Evolutionary conservation across 1,140 invertebrate genomes (phyloP), one percentile per base, ranked within the genome.

Genomic region (Leptonema lineaticorne): DNA sequence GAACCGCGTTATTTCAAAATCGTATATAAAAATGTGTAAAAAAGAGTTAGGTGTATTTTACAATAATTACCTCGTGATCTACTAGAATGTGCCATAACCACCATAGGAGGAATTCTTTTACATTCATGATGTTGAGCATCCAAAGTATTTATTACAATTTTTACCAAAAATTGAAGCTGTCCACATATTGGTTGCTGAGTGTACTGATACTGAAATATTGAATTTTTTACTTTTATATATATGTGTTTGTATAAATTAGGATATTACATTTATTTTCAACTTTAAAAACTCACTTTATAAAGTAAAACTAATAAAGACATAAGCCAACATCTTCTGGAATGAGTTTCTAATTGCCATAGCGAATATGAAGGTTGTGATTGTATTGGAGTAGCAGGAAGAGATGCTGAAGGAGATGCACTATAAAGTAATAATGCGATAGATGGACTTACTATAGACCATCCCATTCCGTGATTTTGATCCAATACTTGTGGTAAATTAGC

Each of bases 381-480:
- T 2, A 64, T 63, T 3, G 56, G 60, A 5, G 22, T 37, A 20
- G 33, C 16, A 1, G 71, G 33, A 75, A 76, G 64, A 76, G 76
- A 20, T 73, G 53, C 56, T 81, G 85, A 14, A 88, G 89, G 53
- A 84, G 79, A 73, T 82, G 82, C 75, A 84, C 83, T 69, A 84
- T 83, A 96, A 75, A 97, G 89, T 37, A 99, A 83, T 16, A 99
- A 82, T 27, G 93, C 86, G 45, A 98, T 79, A 8, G 92, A 89
- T 0, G 94, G 92, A 9, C 93, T 89, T 14, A 98, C 85, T 30
- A 99, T 88, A 18, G 89, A 84, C 72, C 89, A 90, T 0, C 95
- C 95, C 84, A 98, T 93, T 33, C 90, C 79, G 77, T 96, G 94
- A 81, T 99, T 98, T 76, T 95, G 92, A 79, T 99, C 95, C 73